These are phyloP conservation scores for Caenorhabditis afra DNA, from an alignment of 2,888 invertebrate species.

Conservation along the genomic window DNA sequence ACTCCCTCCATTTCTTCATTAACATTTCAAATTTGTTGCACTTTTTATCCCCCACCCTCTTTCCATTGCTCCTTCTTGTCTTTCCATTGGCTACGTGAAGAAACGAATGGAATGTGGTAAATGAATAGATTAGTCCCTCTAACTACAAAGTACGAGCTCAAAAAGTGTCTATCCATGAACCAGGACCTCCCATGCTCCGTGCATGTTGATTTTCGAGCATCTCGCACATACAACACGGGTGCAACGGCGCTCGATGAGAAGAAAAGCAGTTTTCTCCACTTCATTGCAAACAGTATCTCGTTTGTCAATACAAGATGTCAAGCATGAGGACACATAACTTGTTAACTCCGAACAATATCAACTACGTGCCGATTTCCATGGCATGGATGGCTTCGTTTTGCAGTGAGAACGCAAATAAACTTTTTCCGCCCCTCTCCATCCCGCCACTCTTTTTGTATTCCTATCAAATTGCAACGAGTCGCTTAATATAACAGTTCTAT, in stretches of 20 bases:
- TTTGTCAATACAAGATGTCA: constrained; percentile 42
- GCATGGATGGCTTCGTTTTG: constrained; percentile 13
- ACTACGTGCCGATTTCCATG: constrained; percentile 21
- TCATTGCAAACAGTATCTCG: constrained; percentile 56
- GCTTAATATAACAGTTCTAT: constrained; percentile 50
- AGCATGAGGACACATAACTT: constrained; percentile 43
- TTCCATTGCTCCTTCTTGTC: not conserved
- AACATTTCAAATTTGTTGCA: constrained; percentile 44
- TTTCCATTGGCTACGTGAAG: not conserved
- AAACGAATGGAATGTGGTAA: not conserved
- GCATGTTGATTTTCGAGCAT: constrained; percentile 37
- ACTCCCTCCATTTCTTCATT: constrained; percentile 14
- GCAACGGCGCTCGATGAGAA: constrained; percentile 23
- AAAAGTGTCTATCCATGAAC: not conserved
- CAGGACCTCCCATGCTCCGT: constrained; percentile 5
- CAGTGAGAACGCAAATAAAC: constrained; percentile 55
- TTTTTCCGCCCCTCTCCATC: not conserved
- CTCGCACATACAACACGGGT: constrained; percentile 20
- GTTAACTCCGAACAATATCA: constrained; percentile 53
- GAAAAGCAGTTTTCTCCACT: constrained; percentile 54
- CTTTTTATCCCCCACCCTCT: constrained; percentile 10
- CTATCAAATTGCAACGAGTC: constrained; percentile 37
- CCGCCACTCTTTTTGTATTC: constrained; percentile 21
- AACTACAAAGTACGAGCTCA: too few relatives aligned
- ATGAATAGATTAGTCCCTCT: not conserved